These are phyloP conservation scores for Platalea minor DNA, from an alignment of 2,797 vertebrate genomes.

Conservation along the genomic window DNA sequence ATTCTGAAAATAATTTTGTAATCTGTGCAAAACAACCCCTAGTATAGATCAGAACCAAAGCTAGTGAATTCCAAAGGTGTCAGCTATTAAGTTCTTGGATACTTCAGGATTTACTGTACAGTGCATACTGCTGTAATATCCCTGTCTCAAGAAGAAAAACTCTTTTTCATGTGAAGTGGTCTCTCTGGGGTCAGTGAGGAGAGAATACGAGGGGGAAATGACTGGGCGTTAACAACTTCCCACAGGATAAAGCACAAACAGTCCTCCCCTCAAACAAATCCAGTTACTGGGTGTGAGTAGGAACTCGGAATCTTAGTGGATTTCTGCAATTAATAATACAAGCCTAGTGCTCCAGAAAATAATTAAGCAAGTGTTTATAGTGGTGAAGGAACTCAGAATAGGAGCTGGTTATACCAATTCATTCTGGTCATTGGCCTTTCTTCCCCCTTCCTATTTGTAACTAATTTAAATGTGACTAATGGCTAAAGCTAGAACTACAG, in stretches of 20 bases:
- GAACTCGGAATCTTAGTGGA: background rate
- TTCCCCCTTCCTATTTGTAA: background rate
- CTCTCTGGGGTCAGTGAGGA: background rate
- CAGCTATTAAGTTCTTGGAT: background rate
- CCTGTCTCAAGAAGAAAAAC: background rate
- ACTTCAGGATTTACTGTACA: background rate
- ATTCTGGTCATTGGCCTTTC: background rate
- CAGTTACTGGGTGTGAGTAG: background rate
- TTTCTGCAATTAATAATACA: background rate
- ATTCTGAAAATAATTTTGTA: background rate
- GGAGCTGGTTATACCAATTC: background rate
- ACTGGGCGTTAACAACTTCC: conserved; percentile 39
- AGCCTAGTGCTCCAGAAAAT: background rate
- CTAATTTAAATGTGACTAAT: background rate
- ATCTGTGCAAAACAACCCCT: background rate
- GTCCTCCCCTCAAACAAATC: background rate
- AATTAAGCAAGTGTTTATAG: conserved; percentile 20
- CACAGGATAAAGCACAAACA: background rate
- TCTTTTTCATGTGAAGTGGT: background rate
- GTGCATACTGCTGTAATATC: background rate
- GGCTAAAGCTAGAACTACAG: background rate
- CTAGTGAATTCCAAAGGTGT: background rate
- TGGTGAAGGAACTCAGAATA: background rate
- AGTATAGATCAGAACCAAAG: background rate
- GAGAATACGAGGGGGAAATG: background rate